These are phyloP conservation scores for Lobophora halterata DNA, from an alignment of 2,888 invertebrate genomes.

Conservation along the genomic window DNA sequence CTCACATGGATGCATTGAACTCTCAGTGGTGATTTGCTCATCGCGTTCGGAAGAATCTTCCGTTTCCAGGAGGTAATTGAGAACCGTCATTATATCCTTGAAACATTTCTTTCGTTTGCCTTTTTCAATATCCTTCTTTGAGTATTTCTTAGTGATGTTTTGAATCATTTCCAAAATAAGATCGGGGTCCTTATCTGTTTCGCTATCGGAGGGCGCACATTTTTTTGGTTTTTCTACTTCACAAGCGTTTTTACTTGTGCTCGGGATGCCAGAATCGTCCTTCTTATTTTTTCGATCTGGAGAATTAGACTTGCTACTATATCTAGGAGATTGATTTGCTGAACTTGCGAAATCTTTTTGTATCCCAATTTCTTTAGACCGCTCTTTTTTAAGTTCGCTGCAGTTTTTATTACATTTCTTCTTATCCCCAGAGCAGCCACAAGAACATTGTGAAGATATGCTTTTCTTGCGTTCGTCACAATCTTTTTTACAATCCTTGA, in stretches of 20 bases:
- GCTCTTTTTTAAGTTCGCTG: background rate
- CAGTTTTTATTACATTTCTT: conserved; percentile 5
- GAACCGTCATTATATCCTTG: conserved; percentile 62
- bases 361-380: conserved; percentile 25
- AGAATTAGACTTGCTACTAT: background rate
- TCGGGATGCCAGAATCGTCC: conserved; percentile 2
- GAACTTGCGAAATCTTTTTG: conserved; percentile 31
- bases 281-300: background rate
- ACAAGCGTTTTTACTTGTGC: conserved; percentile 9
- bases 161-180: conserved; percentile 61
- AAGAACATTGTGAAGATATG: conserved; percentile 9
- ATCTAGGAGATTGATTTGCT: conserved; percentile 2
- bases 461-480: conserved; percentile 2
- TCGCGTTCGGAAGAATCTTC: conserved; percentile 52
- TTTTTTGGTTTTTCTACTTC: conserved; percentile 9
- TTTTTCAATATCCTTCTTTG: conserved; percentile 58
- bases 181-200: conserved; percentile 35
- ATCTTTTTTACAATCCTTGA: conserved; percentile 1
- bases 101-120: conserved; percentile 65
- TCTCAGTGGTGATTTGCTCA: conserved; percentile 18
- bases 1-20: conserved; percentile 13
- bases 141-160: conserved; percentile 67
- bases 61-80: conserved; percentile 69
- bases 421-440: conserved; percentile 16
- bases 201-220: conserved; percentile 16